Evolutionary conservation across 2,888 invertebrate species (phyloP).

Genomic region (Zygogramma bicolorata): DNA sequence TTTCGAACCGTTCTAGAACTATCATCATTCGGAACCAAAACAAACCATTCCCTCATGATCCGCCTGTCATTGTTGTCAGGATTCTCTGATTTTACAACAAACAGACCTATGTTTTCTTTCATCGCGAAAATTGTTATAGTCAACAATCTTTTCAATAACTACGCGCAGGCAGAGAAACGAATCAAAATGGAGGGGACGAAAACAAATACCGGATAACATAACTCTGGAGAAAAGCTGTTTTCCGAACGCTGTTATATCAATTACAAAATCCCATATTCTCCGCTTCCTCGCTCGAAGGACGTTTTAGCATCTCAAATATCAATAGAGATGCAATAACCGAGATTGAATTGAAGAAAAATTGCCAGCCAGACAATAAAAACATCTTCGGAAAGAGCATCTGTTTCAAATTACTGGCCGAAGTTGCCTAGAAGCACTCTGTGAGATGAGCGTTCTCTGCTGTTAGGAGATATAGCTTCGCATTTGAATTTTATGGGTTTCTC

Average conservation of each 20-base stretch:
- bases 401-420: neutral
- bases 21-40: no score
- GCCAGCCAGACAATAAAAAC: neutral
- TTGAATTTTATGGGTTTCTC: neutral
- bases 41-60: no score
- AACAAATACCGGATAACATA: neutral
- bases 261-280: neutral
- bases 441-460: neutral
- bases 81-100: no score
- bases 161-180: neutral
- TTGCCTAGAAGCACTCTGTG: neutral
- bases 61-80: no score
- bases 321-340: neutral
- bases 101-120: no score
- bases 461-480: neutral
- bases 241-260: neutral
- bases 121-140: no score
- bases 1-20: no score
- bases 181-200: neutral
- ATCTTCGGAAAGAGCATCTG: neutral
- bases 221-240: neutral
- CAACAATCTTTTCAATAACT: no score
- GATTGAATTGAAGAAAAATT: slow-evolving; percentile 2
- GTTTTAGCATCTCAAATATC: neutral
- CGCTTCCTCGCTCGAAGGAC: neutral